phyloP scores from a whole-genome alignment of 1,140 invertebrate species.

The Steinernema khuongi region DNA sequence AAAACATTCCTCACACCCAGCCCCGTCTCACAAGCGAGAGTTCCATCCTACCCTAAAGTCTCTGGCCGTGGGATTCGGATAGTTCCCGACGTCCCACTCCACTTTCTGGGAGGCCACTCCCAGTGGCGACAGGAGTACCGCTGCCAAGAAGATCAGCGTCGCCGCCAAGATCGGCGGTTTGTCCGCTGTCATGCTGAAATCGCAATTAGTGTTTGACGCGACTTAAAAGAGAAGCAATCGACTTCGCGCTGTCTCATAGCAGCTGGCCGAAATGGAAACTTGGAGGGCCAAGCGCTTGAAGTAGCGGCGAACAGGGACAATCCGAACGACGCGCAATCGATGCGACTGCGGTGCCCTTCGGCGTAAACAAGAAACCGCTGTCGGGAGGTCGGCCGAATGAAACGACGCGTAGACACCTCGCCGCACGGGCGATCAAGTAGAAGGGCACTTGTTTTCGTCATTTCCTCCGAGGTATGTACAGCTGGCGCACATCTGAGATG shows the following conservation, averaged over 20 bases:
- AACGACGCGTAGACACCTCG: too few relatives aligned
- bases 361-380: slow-evolving; percentile 5
- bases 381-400: too few relatives aligned
- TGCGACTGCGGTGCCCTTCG: background rate
- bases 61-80: slow-evolving; percentile 47
- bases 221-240: too few relatives aligned
- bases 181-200: slow-evolving; percentile 5
- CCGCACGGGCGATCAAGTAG: too few relatives aligned
- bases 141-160: background rate
- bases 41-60: slow-evolving; percentile 18
- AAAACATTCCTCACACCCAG: too few relatives aligned
- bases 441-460: too few relatives aligned
- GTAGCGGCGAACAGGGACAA: background rate
- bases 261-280: too few relatives aligned
- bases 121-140: background rate
- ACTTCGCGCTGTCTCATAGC: too few relatives aligned
- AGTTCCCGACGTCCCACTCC: slow-evolving; percentile 51
- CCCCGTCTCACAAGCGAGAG: slow-evolving; percentile 12
- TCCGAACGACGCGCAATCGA: background rate
- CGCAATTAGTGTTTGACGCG: background rate
- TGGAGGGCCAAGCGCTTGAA: background rate
- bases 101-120: background rate
- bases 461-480: too few relatives aligned
- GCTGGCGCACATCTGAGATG: too few relatives aligned
- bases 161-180: background rate